Evolutionary conservation across 2,797 vertebrate species (phyloP).

Genomic region (Hoplostethus atlanticus): DNA sequence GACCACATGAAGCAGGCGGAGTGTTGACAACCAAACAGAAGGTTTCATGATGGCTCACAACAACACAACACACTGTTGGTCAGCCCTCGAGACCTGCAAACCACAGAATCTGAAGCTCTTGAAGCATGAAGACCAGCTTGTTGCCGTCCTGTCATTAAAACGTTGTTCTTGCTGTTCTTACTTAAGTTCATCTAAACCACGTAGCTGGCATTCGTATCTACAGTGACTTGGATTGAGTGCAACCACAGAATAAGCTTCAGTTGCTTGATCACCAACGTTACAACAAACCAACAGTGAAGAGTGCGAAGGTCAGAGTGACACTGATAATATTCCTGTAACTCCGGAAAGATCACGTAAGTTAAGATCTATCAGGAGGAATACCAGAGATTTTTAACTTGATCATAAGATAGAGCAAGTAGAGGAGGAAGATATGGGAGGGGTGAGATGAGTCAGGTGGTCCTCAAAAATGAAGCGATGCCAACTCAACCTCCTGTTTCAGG

Average conservation of each 20-base stretch:
- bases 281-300: background rate
- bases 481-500: background rate
- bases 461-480: background rate
- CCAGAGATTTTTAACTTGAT: slow-evolving; percentile 1
- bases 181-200: no score
- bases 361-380: slow-evolving; percentile 8
- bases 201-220: no score
- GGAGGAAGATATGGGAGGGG: background rate
- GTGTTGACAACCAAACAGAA: slow-evolving; percentile 7
- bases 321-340: slow-evolving; percentile 9
- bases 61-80: background rate
- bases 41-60: background rate
- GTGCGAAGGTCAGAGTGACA: background rate
- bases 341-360: background rate
- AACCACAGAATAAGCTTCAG: background rate
- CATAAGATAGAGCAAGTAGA: background rate
- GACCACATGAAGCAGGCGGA: background rate
- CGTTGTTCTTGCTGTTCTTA: no score
- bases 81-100: background rate
- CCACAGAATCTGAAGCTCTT: background rate
- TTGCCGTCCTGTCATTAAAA: no score
- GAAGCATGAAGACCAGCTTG: no score
- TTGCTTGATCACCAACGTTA: background rate
- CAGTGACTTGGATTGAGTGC: no score
- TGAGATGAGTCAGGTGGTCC: background rate